Evolutionary conservation across 2,113 vertebrate genomes (phyloP).

Genomic region (Sciurus niger): DNA sequence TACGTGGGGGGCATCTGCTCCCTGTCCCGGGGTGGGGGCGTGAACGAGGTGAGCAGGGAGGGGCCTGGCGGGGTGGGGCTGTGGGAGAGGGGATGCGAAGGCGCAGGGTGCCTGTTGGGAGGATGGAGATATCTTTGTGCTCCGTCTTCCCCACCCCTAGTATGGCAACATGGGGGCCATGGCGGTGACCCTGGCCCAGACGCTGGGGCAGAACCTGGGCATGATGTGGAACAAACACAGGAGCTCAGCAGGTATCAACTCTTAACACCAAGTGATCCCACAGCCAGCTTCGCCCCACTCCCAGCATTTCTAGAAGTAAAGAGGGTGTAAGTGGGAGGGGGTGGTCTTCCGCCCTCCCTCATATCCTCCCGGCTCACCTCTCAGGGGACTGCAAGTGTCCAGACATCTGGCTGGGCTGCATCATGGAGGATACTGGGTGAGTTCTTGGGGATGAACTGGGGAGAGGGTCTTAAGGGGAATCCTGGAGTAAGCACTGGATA

Average conservation of each 20-base stretch:
- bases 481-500: neutral
- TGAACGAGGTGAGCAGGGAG: conserved; percentile 92
- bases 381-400: conserved; percentile 96
- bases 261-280: neutral
- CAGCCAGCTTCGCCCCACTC: neutral
- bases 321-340: neutral
- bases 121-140: neutral
- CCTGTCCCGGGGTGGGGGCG: conserved; percentile 90
- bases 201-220: conserved; percentile 97
- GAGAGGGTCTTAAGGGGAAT: neutral
- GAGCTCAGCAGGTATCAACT: conserved; percentile 90
- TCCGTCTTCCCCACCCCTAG: conserved; percentile 84
- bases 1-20: conserved; percentile 96
- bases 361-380: conserved; percentile 41
- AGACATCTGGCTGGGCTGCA: conserved; percentile 96
- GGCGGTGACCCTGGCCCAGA: conserved; percentile 96
- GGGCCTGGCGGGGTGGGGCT: neutral
- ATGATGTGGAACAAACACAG: conserved; percentile 98
- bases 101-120: neutral
- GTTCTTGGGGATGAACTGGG: conserved; percentile 48
- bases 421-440: conserved; percentile 99
- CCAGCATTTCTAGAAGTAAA: neutral
- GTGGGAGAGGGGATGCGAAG: neutral
- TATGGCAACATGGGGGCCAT: conserved; percentile 94
- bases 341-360: neutral